Evolutionary conservation across 2,113 vertebrate genomes (phyloP), one percentile per base, ranked within the genome.

Genomic region (Amia ocellicauda): DNA sequence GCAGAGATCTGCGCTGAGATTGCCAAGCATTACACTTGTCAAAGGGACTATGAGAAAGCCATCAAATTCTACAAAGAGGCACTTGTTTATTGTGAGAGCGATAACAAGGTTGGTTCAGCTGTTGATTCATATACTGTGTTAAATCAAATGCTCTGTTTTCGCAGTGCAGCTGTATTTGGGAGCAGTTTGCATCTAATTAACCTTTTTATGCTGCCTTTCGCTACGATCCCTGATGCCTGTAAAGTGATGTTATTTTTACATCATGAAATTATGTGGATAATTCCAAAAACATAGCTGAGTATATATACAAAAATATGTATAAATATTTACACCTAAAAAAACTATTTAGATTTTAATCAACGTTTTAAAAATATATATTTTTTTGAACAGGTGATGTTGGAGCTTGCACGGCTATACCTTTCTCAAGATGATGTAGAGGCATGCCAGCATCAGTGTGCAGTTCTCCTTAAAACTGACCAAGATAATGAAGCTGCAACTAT

Each of bases 61-160:
- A 94, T 98, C 89, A 94, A 90, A 78, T 99, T 95, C 90, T 98
- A 98, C 90, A 98, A 94, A 91, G 97, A 99, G 77, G 97, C 96
- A 63, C 93, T 98, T 91, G 89, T 94, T 81, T 94, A 99, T 85
- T 96, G 91, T 86, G 94, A 98, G 83, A 95, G 86, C 0, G 88
- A 99, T 86, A 93, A 89, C 81, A 97, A 96, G 94, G 96, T 98
- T 85, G 86, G 90, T 87, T 76, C 77, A 67, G 66, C 80, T 67
- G 76, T 69, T 19, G 26, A 63, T 74, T 16, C 24, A 17, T 29
- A 19, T 7, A 14, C 40, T 68, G 55, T 64, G 10, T n/a, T 31
- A n/a, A 69, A 74, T 83, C 74, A 78, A 74, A 67, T 76, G 16
- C 78, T 81, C 78, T 82, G 56, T 82, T 75, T 81, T 2, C 74